Conservation (phyloP, 1,140 invertebrate genomes). For the Drosophila malerkotliana region DNA sequence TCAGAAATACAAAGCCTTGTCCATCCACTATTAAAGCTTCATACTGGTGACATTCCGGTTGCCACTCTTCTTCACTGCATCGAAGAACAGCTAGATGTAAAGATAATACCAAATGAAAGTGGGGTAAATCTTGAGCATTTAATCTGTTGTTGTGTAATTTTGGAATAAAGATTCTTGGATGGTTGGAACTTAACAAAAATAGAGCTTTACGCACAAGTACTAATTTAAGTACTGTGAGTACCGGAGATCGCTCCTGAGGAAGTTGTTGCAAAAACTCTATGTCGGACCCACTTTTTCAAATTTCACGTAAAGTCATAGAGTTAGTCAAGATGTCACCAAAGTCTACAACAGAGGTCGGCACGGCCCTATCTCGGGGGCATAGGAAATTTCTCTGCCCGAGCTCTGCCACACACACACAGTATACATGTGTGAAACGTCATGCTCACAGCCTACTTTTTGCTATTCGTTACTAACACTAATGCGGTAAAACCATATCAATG, state of each 20-base stretch:
- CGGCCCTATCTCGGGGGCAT: too few species aligned
- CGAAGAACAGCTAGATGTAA: slow-evolving; percentile 87
- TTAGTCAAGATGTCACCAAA: slow-evolving; percentile 90
- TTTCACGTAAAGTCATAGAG: slow-evolving; percentile 92
- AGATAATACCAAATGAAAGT: slow-evolving; percentile 85
- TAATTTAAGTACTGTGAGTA: slow-evolving; percentile 1
- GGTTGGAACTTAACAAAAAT: slow-evolving; percentile 77
- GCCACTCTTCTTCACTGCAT: slow-evolving; percentile 91
- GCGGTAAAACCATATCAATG: too few species aligned
- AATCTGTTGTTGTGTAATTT: slow-evolving; percentile 88
- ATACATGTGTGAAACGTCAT: too few species aligned
- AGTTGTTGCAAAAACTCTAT: slow-evolving; percentile 62
- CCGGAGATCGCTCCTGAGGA: slow-evolving; percentile 30
- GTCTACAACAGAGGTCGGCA: slow-evolving; percentile 80
- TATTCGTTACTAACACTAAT: too few species aligned
- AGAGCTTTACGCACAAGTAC: neutral
- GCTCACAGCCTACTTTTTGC: too few species aligned
- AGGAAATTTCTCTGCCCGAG: too few species aligned
- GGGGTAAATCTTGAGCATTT: slow-evolving; percentile 94
- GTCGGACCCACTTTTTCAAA: slow-evolving; percentile 82
- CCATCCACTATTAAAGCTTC: slow-evolving; percentile 71
- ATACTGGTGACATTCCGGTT: slow-evolving; percentile 78
- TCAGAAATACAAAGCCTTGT: slow-evolving; percentile 78
- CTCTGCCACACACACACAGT: too few species aligned
- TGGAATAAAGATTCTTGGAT: slow-evolving; percentile 84